Base-by-base conservation (phyloP, 2,113 vertebrate species). In the Pristiophorus japonicus region DNA sequence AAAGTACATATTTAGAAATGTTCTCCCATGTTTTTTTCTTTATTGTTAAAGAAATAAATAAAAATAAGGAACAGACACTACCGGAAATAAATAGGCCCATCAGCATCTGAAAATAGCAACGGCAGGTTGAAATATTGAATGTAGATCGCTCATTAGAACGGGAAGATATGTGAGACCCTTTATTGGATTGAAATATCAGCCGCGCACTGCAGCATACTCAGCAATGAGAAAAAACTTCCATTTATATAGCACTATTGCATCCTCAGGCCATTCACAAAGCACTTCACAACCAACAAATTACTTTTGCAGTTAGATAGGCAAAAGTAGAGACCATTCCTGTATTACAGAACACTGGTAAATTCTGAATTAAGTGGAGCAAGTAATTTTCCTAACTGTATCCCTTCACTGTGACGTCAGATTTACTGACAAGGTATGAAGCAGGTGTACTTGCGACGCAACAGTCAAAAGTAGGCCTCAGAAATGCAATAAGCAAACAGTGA, bases 1-100 rank as follows among this genome's bases (percentile, higher is more conserved):
- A 96, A 96, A 96, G 95, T 96, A 47, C 93, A 70, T 18, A 94
- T 94, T 94, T 70, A 63, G 59, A 92, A 92, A 92, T 92, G 5
- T n/a, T n/a, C 55, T 59, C 65, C n/a, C 18, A 92, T 92, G 88
- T 2, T 59, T 11, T 88, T 88, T 92, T 38, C 88, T 22, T 92
- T 91, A 55, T 20, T 90, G 34, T 27, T 55, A 90, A 90, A 42
- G 11, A n/a, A 75, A 88, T 55, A 27, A n/a, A 55, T 63, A 63
- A 92, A 18, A 65, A 62, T 30, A 30, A 34, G 6, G 7, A 38
- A 38, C 30, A 63, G 5, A 38, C 0, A n/a, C 55, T 63, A 1
- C 88, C 62, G 87, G 30, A 62, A 91, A 91, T 91, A 91, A 91
- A 91, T 18, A n/a, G 87, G 18, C 59, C 1, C 2, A 38, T 16